Evolutionary conservation across 2,888 invertebrate species (phyloP), one percentile per base, ranked within the genome.

Genomic region (Matsumyia berberina): DNA sequence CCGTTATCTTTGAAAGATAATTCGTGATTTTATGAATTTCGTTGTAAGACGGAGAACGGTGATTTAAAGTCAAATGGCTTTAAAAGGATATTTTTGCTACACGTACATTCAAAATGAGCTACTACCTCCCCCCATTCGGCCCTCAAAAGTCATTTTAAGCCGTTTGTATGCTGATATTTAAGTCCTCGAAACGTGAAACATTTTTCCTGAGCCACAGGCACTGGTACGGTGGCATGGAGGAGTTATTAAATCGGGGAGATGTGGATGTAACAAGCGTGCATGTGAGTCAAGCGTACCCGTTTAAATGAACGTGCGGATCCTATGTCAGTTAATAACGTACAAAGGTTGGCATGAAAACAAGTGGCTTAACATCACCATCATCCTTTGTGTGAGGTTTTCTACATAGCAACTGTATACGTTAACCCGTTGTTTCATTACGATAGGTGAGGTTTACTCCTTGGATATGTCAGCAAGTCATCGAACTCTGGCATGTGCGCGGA

Each of bases 401-500:
- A 17, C 55, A 29, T 55, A 46, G 49, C 44, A 44, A 69, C 55
- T 1, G 44, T 35, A 11, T 46, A 37, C 46, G 46, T 19, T 8
- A 29, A 37, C 46, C 55, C 55, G 6, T 31, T 19, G 42, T 44
- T 73, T 44, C 4, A 15, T n/a, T 9, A 19, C 6, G 31, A 44
- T 44, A 57, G 6, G 37, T 57, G 37, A 57, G 6, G 37, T 57
- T 19, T 9, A 60, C 29, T 33, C 3, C 3, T 17, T 11, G 35
- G 6, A 5, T 31, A 33, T 42, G 19, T 24, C 46, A 7, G 70
- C 37, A 46, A 57, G 58, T 70, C 58, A 35, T 58, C 35, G 46
- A 70, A 70, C 70, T 29, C 70, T 58, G 37, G 3, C 70, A 37
- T 49, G 46, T 70, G 70, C 70, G 70, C 58, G 15, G n/a, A 19